These are phyloP conservation scores for Phocides pigmalion DNA, from an alignment of 1,140 invertebrate species.

Conservation along the genomic window DNA sequence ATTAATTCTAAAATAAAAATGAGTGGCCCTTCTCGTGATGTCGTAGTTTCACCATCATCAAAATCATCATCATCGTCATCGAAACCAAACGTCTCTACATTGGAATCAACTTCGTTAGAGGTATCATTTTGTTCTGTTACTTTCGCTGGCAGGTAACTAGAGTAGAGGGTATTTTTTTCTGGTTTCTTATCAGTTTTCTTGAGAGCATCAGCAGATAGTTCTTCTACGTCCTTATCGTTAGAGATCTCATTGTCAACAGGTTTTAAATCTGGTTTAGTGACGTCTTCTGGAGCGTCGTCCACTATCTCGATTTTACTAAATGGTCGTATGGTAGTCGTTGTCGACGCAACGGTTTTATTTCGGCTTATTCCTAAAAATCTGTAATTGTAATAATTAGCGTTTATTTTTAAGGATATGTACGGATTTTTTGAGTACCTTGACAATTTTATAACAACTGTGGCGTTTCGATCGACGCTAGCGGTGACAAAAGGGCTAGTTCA, in stretches of 20 bases:
- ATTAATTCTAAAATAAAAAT: constrained; percentile 63
- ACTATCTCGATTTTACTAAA: constrained; percentile 68
- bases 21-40: constrained; percentile 56
- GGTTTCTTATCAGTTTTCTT: constrained; percentile 67
- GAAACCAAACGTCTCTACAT: constrained; percentile 47
- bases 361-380: constrained; percentile 63
- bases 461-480: no score
- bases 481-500: no score
- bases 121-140: constrained; percentile 46
- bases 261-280: constrained; percentile 42
- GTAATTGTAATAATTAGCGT: no score
- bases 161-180: constrained; percentile 70
- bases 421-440: no score
- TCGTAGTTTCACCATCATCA: constrained; percentile 42
- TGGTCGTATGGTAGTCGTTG: constrained; percentile 51
- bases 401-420: no score
- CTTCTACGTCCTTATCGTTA: constrained; percentile 63
- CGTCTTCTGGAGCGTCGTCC: constrained; percentile 55
- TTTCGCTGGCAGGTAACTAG: constrained; percentile 55
- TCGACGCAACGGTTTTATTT: constrained; percentile 47
- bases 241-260: constrained; percentile 62
- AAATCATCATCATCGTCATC: constrained; percentile 56
- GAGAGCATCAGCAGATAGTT: constrained; percentile 56
- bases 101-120: constrained; percentile 46
- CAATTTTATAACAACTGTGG: no score